Percentiles rank a stretch among this genome's conserved stretches.
Conservation (phyloP, 2,113 vertebrate species). For the Mastomys coucha region DNA sequence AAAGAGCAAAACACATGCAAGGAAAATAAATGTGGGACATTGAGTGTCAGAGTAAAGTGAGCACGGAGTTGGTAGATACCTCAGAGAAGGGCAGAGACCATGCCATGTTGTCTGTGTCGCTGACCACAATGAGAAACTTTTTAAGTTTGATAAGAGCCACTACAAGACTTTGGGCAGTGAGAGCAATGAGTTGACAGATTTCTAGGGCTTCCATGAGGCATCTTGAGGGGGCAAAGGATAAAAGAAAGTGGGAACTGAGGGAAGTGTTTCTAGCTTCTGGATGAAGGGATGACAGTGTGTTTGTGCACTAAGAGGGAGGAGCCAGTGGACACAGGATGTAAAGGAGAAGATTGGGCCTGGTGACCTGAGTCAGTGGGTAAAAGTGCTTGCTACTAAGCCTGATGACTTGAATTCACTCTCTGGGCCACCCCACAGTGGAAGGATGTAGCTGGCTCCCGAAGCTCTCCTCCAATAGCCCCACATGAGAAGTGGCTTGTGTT, state of each 20-base stretch:
- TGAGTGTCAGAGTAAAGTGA: slow-evolving; percentile 8
- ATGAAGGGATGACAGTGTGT: not conserved
- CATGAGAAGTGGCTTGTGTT: not conserved
- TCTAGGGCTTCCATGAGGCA: slow-evolving; percentile 18
- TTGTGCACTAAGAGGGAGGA: not conserved
- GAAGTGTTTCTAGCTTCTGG: not conserved
- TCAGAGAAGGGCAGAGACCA: not conserved
- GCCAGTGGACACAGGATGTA: not conserved
- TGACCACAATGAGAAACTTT: not conserved
- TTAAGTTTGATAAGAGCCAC: not conserved
- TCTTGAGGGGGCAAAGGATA: not conserved
- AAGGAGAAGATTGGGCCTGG: not conserved
- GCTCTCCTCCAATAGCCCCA: too few relatives aligned
- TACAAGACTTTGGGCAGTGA: not conserved
- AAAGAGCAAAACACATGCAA: not conserved
- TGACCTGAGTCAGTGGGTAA: not conserved
- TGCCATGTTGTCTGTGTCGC: not conserved
- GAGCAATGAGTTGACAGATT: not conserved
- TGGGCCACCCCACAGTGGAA: not conserved
- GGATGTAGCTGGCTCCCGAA: not conserved
- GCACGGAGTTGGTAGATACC: not conserved
- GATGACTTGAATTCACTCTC: not conserved
- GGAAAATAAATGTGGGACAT: not conserved
- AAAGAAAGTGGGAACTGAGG: not conserved
- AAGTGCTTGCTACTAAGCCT: not conserved